phyloP scores from a whole-genome alignment of 2,888 invertebrate genomes.

The Lithophane leautieri region DNA sequence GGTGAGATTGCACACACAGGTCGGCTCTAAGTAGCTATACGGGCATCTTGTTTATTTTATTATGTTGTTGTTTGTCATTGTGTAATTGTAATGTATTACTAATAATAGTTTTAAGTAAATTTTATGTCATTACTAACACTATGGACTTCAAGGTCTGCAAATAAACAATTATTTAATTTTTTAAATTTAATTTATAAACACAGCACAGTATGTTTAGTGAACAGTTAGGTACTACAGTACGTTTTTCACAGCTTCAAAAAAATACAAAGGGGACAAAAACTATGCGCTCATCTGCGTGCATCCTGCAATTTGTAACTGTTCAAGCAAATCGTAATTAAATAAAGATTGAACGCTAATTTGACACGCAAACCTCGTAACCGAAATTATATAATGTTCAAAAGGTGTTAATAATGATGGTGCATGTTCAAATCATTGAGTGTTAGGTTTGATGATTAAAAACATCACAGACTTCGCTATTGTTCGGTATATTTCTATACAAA shows the following conservation, averaged over 20 bases:
- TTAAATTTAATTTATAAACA: too few relatives aligned
- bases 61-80: too few relatives aligned
- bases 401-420: constrained; percentile 2
- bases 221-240: background rate
- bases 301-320: constrained; percentile 14
- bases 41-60: too few relatives aligned
- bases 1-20: too few relatives aligned
- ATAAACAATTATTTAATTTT: too few relatives aligned
- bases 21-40: too few relatives aligned
- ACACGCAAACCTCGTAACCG: constrained; percentile 34
- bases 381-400: background rate
- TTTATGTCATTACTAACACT: too few relatives aligned
- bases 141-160: too few relatives aligned
- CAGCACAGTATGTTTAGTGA: background rate
- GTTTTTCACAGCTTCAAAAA: background rate
- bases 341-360: constrained; percentile 11
- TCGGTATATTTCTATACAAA: background rate
- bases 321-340: constrained; percentile 23
- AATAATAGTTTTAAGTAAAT: too few relatives aligned
- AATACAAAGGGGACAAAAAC: constrained; percentile 33
- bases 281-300: constrained; percentile 5
- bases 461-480: background rate
- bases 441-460: background rate
- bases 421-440: background rate
- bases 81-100: too few relatives aligned